Percentiles rank a stretch among this genome's conserved stretches.
phyloP scores from a whole-genome alignment of 2,797 vertebrate species.

The Sebastes oblongus region DNA sequence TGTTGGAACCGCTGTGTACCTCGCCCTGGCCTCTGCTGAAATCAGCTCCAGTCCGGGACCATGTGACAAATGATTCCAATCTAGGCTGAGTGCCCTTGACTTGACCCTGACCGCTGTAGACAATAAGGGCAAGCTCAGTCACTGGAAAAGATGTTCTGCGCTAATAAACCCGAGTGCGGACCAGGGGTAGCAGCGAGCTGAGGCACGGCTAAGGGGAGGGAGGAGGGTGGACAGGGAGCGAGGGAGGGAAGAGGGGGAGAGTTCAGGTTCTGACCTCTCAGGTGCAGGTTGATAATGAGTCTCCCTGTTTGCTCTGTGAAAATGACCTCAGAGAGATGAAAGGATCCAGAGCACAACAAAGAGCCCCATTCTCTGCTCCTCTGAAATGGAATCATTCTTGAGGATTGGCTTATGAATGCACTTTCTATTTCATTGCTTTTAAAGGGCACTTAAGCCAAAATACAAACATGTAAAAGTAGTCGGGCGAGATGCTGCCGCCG shows the following conservation, averaged over 20 bases:
- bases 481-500: constrained; percentile 59
- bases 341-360: constrained; percentile 89
- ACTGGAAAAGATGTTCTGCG: constrained; percentile 99
- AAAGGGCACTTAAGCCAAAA: constrained; percentile 84
- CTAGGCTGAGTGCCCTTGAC: constrained; percentile 98
- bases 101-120: constrained; percentile 98
- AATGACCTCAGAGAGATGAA: constrained; percentile 89
- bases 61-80: constrained; percentile 99
- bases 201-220: constrained; percentile 52
- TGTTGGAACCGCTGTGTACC: constrained; percentile 81
- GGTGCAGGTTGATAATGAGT: constrained; percentile 99
- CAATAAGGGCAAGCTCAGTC: constrained; percentile 98
- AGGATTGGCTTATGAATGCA: constrained; percentile 83
- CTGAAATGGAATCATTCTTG: constrained; percentile 82
- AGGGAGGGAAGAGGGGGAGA: constrained; percentile 69
- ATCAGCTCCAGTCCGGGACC: constrained; percentile 93
- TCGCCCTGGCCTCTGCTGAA: constrained; percentile 90
- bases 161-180: constrained; percentile 96
- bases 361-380: constrained; percentile 91
- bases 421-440: constrained; percentile 83
- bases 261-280: constrained; percentile 96
- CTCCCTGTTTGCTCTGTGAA: constrained; percentile 89
- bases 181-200: constrained; percentile 78
- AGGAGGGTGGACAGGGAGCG: constrained; percentile 41
- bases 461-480: constrained; percentile 84